Base-by-base conservation (phyloP, 2,113 vertebrate species). In the Porphyrio hochstetteri region DNA sequence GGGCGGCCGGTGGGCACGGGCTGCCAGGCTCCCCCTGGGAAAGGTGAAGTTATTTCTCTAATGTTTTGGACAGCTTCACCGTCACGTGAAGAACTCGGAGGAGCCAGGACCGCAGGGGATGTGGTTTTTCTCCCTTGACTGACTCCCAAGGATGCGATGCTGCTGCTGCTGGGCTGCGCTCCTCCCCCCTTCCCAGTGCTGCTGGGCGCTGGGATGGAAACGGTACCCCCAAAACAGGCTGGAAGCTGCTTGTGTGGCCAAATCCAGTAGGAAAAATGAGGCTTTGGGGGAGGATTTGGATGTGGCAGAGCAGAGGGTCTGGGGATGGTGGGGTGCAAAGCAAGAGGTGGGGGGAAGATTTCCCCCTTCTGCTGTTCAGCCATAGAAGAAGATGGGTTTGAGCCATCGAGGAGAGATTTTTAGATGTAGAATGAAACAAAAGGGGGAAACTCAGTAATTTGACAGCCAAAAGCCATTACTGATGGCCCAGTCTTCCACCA, bases 71-170 rank as follows among this genome's bases (percentile, higher is more conserved):
- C 90, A 88, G 83, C 71, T 86, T 23, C 1, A 8, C 56, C 4
- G 8, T 70, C 79, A 85, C 9, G 17, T 65, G 93, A 70, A 4
- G 7, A 42, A n/a, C 9, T n/a, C 3, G 3, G 65, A 76, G 74
- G 7, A 86, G 72, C 15, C 5, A 92, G 44, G 92, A n/a, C 79
- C 19, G 3, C 50, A 6, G 93, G 93, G 70, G 52, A 76, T 19
- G 40, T 13, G 56, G 67, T 61, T 63, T 81, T 80, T 85, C n/a
- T 91, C 83, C 86, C 90, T 95, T 59, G 17, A 63, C 82, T 79
- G 77, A 53, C 50, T 83, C 81, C 91, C 52, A 3, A 35, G 93
- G 91, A 89, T 63, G 72, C 10, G 63, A 15, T 5, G 81, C 29
- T 12, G 80, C 88, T 6, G 82, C 61, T 38, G 38, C 9, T 4